Evolutionary conservation across 2,888 invertebrate genomes (phyloP).

Genomic region (Lithophane ornitopus): DNA sequence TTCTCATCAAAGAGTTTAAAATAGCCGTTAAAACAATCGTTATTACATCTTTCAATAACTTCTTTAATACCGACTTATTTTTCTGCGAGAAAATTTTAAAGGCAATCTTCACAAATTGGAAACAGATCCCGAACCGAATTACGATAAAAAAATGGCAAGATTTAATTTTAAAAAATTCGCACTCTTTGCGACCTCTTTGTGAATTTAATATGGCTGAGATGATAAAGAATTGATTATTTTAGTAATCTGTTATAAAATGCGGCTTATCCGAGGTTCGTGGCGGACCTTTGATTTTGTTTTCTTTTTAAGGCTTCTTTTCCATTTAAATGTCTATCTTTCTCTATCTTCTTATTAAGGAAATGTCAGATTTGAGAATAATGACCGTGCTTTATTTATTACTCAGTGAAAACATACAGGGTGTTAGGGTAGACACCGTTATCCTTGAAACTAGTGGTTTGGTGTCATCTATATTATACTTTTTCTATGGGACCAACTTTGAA

Average conservation of each 20-base stretch:
- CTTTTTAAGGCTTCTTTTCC: not conserved
- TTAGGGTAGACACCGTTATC: no score
- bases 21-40: conserved; percentile 29
- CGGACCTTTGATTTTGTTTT: conserved; percentile 24
- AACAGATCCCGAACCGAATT: conserved; percentile 48
- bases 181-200: conserved; percentile 45
- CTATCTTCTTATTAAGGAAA: not conserved
- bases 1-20: conserved; percentile 10
- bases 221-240: conserved; percentile 55
- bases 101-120: conserved; percentile 60
- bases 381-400: not conserved
- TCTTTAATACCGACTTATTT: conserved; percentile 49
- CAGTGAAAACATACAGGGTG: no score
- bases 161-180: conserved; percentile 67
- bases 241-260: conserved; percentile 49
- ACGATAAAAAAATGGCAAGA: conserved; percentile 60
- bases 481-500: no score
- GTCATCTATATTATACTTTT: no score
- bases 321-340: not conserved
- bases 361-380: not conserved
- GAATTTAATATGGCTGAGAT: conserved; percentile 67
- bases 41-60: conserved; percentile 54
- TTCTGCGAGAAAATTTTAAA: conserved; percentile 37
- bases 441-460: no score
- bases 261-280: conserved; percentile 28